These are phyloP conservation scores for Rhagoletis pomonella DNA, from an alignment of 1,140 invertebrate species.

Conservation along the genomic window DNA sequence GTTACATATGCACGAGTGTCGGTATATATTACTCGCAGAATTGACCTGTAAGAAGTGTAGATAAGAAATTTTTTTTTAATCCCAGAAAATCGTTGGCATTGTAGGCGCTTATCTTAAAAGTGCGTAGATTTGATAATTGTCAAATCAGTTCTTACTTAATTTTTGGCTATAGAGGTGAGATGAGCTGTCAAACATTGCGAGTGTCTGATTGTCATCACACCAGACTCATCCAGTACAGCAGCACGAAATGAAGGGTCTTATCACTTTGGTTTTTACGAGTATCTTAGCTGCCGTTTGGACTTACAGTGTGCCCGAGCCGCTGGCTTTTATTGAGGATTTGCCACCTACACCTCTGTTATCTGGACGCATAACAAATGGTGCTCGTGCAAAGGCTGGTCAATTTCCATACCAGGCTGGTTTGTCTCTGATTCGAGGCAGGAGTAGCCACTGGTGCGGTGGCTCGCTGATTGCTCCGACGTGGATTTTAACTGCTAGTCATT, in stretches of 20 bases:
- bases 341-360: slow-evolving; percentile 21
- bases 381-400: slow-evolving; percentile 30
- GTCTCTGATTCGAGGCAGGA: background rate
- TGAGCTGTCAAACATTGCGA: too few species aligned
- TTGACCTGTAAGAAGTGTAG: too few species aligned
- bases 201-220: too few species aligned
- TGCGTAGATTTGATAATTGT: too few species aligned
- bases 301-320: background rate
- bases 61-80: too few species aligned
- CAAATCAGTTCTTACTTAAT: too few species aligned
- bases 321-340: background rate
- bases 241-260: slow-evolving; percentile 47
- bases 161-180: too few species aligned
- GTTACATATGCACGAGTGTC: too few species aligned
- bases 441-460: slow-evolving; percentile 54
- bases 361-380: slow-evolving; percentile 70
- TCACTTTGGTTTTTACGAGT: slow-evolving; percentile 44
- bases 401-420: slow-evolving; percentile 57
- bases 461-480: slow-evolving; percentile 46
- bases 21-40: too few species aligned
- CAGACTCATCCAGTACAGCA: too few species aligned
- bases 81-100: too few species aligned
- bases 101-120: too few species aligned
- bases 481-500: slow-evolving; percentile 56
- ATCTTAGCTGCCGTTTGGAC: slow-evolving; percentile 50